Percentiles rank a stretch among this genome's conserved stretches.
Conservation (phyloP, 1,140 invertebrate species). For the Drosophila pseudoobscura region DNA sequence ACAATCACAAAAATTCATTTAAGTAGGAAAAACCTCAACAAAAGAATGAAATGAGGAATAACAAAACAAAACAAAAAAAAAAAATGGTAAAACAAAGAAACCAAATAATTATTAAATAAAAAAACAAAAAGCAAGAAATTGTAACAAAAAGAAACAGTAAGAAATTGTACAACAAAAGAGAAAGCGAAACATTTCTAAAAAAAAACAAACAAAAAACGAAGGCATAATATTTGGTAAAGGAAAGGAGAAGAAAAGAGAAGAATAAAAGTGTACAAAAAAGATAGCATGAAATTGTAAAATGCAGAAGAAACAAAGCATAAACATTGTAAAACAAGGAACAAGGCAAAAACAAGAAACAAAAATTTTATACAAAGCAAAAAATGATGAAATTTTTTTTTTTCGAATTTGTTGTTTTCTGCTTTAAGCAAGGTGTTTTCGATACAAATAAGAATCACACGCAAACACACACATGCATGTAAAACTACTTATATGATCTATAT, state of each 20-base stretch:
- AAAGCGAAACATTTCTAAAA: no score
- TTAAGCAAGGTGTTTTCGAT: constrained; percentile 29
- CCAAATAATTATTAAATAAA: not conserved
- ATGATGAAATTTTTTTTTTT: constrained; percentile 18
- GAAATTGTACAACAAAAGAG: no score
- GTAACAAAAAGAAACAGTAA: no score
- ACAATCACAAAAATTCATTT: constrained; percentile 46
- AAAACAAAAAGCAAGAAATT: constrained; percentile 5
- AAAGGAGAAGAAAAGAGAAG: constrained; percentile 16
- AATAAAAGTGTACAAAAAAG: constrained; percentile 8
- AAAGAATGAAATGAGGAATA: constrained; percentile 10
- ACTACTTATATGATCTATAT: constrained; percentile 31
- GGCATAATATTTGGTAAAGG: not conserved
- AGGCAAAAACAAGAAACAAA: not conserved
- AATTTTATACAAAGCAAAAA: constrained; percentile 24
- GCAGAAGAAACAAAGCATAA: no score
- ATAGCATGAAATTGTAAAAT: constrained; percentile 24
- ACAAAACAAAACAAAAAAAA: constrained; percentile 20
- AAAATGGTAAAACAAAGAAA: constrained; percentile 19
- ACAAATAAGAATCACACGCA: constrained; percentile 23
- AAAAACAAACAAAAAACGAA: no score
- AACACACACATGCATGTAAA: constrained; percentile 16
- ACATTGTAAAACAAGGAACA: no score
- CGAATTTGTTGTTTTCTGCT: constrained; percentile 22
- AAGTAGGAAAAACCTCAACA: constrained; percentile 29